A percentile compares a stretch with the other conserved stretches of the same genome.
These are phyloP conservation scores for Vannuccia rotundouncinata DNA, from an alignment of 2,888 invertebrate genomes.

Conservation along the genomic window DNA sequence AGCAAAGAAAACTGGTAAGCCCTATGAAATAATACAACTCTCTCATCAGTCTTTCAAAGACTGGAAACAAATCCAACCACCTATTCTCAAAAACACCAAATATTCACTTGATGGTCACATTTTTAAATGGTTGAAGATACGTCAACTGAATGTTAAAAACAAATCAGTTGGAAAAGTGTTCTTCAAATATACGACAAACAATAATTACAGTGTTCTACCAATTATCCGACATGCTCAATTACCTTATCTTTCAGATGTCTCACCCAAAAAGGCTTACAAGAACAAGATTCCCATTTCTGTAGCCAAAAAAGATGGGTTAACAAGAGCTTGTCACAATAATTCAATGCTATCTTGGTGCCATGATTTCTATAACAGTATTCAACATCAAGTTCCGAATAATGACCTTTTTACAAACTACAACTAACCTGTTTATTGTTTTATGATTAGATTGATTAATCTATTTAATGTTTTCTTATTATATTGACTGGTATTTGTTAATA, in stretches of 20 bases:
- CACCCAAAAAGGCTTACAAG: conserved; percentile 17
- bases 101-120: neutral
- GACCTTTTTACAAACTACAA: conserved; percentile 6
- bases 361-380: conserved; percentile 14
- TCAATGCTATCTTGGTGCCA: neutral
- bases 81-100: neutral
- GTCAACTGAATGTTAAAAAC: neutral
- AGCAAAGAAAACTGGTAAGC: conserved; percentile 14
- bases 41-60: too few relatives aligned
- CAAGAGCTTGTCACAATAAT: neutral
- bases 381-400: neutral
- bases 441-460: too few relatives aligned
- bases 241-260: neutral
- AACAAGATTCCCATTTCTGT: neutral
- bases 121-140: neutral
- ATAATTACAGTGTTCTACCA: neutral
- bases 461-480: too few relatives aligned
- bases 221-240: neutral
- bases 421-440: conserved; percentile 12
- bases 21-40: conserved; percentile 22
- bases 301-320: neutral
- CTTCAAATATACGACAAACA: neutral
- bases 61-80: neutral
- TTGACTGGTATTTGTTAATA: conserved; percentile 14
- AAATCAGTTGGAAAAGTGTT: neutral